Evolutionary conservation across 2,113 vertebrate species (phyloP).

Genomic region (Poeciliopsis retropinna): DNA sequence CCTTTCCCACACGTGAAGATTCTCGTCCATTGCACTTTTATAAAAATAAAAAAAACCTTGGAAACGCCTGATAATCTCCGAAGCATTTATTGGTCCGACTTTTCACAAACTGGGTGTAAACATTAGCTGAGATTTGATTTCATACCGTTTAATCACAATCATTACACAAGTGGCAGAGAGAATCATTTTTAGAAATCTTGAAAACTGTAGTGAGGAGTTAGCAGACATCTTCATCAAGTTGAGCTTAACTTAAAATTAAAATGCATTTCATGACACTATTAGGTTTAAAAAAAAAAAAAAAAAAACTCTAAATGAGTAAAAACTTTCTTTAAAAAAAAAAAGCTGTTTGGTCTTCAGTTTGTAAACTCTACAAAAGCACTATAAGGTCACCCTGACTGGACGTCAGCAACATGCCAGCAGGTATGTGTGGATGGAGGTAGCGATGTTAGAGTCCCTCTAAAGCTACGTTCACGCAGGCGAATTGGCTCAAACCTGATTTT

Average conservation of each 20-base stretch:
- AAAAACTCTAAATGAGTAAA: neutral
- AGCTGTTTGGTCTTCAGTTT: slow-evolving; percentile 46
- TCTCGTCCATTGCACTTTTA: slow-evolving; percentile 58
- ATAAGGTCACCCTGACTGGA: neutral
- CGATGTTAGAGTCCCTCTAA: slow-evolving; percentile 6
- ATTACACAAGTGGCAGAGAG: slow-evolving; percentile 20
- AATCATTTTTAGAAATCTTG: slow-evolving; percentile 11
- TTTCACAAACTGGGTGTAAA: slow-evolving; percentile 45
- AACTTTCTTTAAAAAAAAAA: neutral
- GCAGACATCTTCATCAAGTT: neutral
- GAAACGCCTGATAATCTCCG: slow-evolving; percentile 21
- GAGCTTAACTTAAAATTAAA: slow-evolving; percentile 11
- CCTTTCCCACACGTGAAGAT: neutral
- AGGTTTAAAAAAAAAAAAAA: slow-evolving; percentile 1
- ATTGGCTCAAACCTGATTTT: too few species aligned
- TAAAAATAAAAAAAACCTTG: slow-evolving; percentile 29
- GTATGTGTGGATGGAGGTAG: slow-evolving; percentile 12
- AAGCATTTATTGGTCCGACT: slow-evolving; percentile 37
- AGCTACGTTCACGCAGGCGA: too few species aligned
- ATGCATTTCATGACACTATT: neutral
- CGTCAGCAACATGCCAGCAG: slow-evolving; percentile 1
- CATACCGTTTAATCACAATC: slow-evolving; percentile 36
- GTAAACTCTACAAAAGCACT: slow-evolving; percentile 63
- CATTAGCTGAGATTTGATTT: slow-evolving; percentile 34
- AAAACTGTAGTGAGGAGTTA: neutral